These are phyloP conservation scores for Tipula lateralis DNA, from an alignment of 2,888 invertebrate genomes.

Conservation along the genomic window DNA sequence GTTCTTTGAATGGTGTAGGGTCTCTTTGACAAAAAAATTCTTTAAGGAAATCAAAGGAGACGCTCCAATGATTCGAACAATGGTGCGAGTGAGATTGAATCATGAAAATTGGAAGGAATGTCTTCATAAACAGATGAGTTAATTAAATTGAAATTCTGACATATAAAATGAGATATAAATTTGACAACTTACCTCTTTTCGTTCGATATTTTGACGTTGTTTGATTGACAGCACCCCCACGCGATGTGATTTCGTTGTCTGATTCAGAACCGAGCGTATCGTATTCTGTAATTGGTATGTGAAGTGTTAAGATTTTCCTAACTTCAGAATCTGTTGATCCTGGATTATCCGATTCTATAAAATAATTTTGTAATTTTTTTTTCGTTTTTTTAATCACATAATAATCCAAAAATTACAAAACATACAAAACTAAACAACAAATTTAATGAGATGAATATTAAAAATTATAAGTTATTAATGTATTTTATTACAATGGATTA, in stretches of 20 bases:
- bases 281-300: slow-evolving; percentile 91
- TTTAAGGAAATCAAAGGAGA: too few species aligned
- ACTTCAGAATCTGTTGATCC: slow-evolving; percentile 93
- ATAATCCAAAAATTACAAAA: not conserved
- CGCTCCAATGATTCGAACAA: too few species aligned
- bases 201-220: slow-evolving; percentile 44
- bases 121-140: too few species aligned
- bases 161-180: too few species aligned
- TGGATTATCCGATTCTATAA: slow-evolving; percentile 84
- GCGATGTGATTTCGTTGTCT: slow-evolving; percentile 73
- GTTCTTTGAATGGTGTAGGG: too few species aligned
- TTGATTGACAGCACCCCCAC: slow-evolving; percentile 50
- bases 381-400: not conserved
- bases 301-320: slow-evolving; percentile 87
- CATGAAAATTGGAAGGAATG: too few species aligned
- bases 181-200: slow-evolving; percentile 43
- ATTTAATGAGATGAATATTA: not conserved
- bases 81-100: too few species aligned
- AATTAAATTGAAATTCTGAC: too few species aligned
- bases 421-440: not conserved
- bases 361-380: slow-evolving; percentile 37
- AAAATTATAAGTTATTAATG: not conserved
- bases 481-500: slow-evolving; percentile 29
- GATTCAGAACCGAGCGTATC: slow-evolving; percentile 76
- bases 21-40: too few species aligned